Percentiles rank a stretch among this genome's conserved stretches.
phyloP scores from a whole-genome alignment of 2,888 invertebrate species.

The Macrophya annulata region DNA sequence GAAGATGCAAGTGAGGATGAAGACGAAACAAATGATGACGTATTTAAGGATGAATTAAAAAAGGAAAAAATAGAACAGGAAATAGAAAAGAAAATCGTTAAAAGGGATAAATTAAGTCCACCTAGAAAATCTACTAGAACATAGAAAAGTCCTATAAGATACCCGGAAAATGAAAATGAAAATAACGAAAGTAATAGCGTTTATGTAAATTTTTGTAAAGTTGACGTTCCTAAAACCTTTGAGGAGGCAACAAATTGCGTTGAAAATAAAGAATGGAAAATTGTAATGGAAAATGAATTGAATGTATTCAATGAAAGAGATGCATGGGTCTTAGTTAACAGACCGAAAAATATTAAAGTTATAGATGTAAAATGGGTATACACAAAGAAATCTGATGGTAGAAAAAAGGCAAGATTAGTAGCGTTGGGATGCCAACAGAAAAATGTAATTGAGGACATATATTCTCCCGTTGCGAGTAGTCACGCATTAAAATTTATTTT shows the following conservation, averaged over 20 bases:
- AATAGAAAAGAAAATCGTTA: not conserved
- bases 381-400: not conserved
- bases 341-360: conserved; percentile 38
- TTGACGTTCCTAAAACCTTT: conserved; percentile 34
- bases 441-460: no score
- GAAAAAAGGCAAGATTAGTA: not conserved
- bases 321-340: conserved; percentile 35
- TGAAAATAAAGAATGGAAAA: conserved; percentile 42
- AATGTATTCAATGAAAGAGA: conserved; percentile 18
- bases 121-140: conserved; percentile 2
- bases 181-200: no score
- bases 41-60: not conserved
- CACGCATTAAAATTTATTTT: not conserved
- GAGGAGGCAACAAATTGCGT: conserved; percentile 46
- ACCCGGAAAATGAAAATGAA: no score
- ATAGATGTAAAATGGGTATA: conserved; percentile 11
- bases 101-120: not conserved
- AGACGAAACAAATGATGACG: no score
- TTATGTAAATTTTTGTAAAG: conserved; percentile 52
- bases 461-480: no score
- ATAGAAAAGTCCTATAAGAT: conserved; percentile 10
- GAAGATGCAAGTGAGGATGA: conserved; percentile 26
- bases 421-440: not conserved
- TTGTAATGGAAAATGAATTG: conserved; percentile 35
- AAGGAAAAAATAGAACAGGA: not conserved